Base-by-base conservation (phyloP, 2,797 vertebrate genomes). In the Lates japonicus region DNA sequence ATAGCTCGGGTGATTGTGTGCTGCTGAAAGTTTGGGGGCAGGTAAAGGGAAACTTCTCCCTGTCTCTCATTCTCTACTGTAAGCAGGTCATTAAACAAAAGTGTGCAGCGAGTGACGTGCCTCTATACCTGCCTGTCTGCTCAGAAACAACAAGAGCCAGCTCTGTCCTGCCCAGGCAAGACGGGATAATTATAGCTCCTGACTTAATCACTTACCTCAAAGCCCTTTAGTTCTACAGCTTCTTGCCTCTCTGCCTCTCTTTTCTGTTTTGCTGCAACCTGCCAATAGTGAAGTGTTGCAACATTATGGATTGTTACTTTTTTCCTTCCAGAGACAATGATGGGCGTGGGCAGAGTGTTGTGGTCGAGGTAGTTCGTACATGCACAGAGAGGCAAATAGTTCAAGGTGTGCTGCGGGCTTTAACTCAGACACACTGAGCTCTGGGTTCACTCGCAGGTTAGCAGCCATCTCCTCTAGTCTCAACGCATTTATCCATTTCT, bases 1-100 rank as follows among this genome's bases (percentile, higher is more conserved):
- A 76, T 69, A 62, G 64, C 74, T 78, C 1, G 31, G 66, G 80
- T 90, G 92, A 92, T 93, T 92, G 88, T 75, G 67, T 87, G 85
- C 85, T 87, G 78, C 81, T 87, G 88, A 92, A 89, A 88, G 80
- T 91, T 89, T 83, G 71, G 77, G 77, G 83, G 88, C 62, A 76
- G 74, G 84, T 85, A 84, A 82, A 88, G 70, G 80, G 81, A 90
- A 39, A 86, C 78, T n/a, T 64, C 62, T 42, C 48, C 64, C 48
- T 52, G 39, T 64, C 61, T 78, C 78, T 86, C 81, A 85, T 89
- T 90, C 87, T 90, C 80, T 88, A 78, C 85, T 82, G 83, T 90
- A 63, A 87, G 70, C 92, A 87, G 91, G 80, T 92, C 87, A 93
- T 95, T 94, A 94, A 94, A 95, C 91, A 84, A 90, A 92, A 92